A percentile compares a stretch with the other conserved stretches of the same genome.
Evolutionary conservation across 2,113 vertebrate species (phyloP).

Genomic region (Fulmarus glacialis): DNA sequence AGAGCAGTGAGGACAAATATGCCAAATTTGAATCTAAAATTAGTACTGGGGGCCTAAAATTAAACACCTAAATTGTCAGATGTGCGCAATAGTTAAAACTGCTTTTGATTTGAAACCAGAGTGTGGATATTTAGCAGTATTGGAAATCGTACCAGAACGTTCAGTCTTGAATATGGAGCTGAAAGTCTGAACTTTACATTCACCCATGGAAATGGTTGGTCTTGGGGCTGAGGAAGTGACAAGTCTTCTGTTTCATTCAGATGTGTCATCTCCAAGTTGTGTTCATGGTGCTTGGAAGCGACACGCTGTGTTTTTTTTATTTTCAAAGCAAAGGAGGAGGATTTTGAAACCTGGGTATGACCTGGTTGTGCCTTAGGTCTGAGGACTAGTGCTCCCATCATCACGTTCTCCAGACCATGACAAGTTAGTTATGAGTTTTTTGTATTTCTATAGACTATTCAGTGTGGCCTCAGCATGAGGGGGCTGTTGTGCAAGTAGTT

Average conservation of each 20-base stretch:
- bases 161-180: neutral
- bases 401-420: neutral
- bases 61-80: slow-evolving; percentile 7
- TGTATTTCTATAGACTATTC: neutral
- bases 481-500: neutral
- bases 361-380: neutral
- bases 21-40: slow-evolving; percentile 18
- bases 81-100: neutral
- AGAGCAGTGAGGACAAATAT: slow-evolving; percentile 10
- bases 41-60: slow-evolving; percentile 16
- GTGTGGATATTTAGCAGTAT: neutral
- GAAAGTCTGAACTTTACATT: neutral
- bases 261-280: neutral
- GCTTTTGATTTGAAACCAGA: slow-evolving; percentile 5
- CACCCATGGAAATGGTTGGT: neutral
- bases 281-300: neutral
- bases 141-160: neutral
- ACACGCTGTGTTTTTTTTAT: accelerated
- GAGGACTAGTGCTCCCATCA: neutral
- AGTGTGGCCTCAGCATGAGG: neutral
- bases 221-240: neutral
- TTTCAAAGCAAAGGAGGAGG: neutral
- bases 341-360: neutral
- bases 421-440: neutral
- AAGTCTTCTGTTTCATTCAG: neutral